Conservation (phyloP, 2,888 invertebrate species). For the Herminia tarsipennalis region DNA sequence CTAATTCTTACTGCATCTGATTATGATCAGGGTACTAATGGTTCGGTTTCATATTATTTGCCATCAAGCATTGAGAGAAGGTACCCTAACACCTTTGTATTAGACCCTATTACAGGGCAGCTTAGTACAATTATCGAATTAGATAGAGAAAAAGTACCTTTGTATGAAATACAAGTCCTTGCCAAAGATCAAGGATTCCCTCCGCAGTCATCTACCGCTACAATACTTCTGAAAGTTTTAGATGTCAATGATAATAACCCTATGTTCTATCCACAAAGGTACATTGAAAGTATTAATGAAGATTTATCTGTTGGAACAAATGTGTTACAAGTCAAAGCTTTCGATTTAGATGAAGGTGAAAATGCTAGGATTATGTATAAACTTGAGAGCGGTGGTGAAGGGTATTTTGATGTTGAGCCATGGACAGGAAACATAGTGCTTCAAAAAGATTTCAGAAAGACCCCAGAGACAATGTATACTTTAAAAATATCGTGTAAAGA, state of each 20-base stretch:
- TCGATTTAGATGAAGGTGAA: constrained; percentile 94
- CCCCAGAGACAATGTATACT: constrained; percentile 89
- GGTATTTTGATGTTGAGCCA: constrained; percentile 92
- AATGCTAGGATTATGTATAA: constrained; percentile 93
- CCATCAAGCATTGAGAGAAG: constrained; percentile 91
- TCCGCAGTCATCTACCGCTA: constrained; percentile 95
- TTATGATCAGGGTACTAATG: constrained; percentile 97
- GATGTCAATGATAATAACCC: constrained; percentile 98
- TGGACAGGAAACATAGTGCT: constrained; percentile 91
- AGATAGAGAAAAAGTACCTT: constrained; percentile 92
- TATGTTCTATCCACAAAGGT: constrained; percentile 95
- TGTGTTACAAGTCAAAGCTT: constrained; percentile 91
- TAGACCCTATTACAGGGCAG: constrained; percentile 94
- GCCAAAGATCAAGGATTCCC: constrained; percentile 97
- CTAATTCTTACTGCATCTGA: constrained; percentile 94
- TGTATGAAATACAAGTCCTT: constrained; percentile 93
- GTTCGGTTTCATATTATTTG: constrained; percentile 93
- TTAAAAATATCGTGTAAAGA: constrained; percentile 93
- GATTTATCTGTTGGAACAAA: constrained; percentile 87
- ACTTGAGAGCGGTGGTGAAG: constrained; percentile 92
- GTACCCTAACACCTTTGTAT: constrained; percentile 93
- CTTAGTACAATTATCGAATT: constrained; percentile 91
- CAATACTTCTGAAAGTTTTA: constrained; percentile 91
- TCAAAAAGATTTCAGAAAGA: constrained; percentile 87
- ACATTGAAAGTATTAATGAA: constrained; percentile 91